phyloP scores from a whole-genome alignment of 2,797 vertebrate genomes.

The Pygocentrus nattereri region DNA sequence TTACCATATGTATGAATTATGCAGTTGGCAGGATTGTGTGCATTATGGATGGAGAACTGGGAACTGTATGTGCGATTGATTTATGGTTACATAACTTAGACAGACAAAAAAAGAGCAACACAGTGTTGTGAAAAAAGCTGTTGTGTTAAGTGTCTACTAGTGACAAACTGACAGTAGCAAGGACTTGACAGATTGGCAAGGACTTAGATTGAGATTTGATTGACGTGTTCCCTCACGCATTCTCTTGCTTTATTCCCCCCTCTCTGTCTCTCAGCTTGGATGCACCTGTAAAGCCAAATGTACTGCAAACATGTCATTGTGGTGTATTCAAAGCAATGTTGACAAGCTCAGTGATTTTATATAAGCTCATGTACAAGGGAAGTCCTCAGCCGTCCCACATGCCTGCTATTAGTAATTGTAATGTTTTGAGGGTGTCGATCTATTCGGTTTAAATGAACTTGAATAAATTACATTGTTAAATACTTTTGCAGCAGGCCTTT shows the following conservation, averaged over 20 bases:
- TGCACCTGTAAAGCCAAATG: conserved; percentile 8
- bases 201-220: not conserved
- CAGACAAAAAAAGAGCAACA: not conserved
- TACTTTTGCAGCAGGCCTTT: no score
- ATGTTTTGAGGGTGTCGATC: not conserved
- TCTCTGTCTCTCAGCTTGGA: conserved; percentile 17
- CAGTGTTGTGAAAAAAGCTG: not conserved
- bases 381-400: not conserved
- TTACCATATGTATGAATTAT: not conserved
- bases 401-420: not conserved
- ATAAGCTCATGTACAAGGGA: not conserved
- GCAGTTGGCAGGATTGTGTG: not conserved
- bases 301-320: not conserved
- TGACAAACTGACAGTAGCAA: not conserved
- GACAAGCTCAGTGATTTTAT: conserved; percentile 1
- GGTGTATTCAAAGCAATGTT: not conserved
- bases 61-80: not conserved
- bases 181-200: not conserved
- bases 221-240: not conserved
- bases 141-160: not conserved
- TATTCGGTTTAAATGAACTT: not conserved
- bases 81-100: not conserved
- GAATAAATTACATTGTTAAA: not conserved
- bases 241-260: not conserved
- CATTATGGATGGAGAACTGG: not conserved